Conservation (phyloP, 2,797 vertebrate species). For the Neosilurus mollespiculum region DNA sequence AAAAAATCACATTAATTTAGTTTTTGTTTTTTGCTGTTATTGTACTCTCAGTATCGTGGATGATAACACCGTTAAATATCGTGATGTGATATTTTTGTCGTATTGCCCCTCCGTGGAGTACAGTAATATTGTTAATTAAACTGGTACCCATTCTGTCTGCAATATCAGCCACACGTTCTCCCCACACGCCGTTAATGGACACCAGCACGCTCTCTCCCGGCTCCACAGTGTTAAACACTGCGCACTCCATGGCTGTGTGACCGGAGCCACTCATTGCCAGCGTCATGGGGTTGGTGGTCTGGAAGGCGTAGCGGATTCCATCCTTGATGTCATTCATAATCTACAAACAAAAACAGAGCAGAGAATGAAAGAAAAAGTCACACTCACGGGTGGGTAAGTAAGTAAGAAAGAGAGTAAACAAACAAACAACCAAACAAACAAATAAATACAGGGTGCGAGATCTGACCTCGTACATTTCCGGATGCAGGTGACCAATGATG, state of each 20-base stretch:
- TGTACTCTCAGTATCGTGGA: neutral
- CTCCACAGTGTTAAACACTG: slow-evolving; percentile 85
- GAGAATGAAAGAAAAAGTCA: neutral
- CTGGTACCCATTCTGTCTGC: slow-evolving; percentile 83
- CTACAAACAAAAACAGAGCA: slow-evolving; percentile 63
- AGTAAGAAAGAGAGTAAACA: no score
- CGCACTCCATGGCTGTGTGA: slow-evolving; percentile 91
- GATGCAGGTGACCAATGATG: slow-evolving; percentile 85
- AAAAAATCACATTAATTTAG: no score
- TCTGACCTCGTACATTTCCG: slow-evolving; percentile 88
- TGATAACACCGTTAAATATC: neutral
- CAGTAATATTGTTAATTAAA: neutral
- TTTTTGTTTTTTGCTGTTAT: neutral
- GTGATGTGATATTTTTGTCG: neutral
- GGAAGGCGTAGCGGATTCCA: slow-evolving; percentile 91
- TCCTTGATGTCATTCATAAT: slow-evolving; percentile 94
- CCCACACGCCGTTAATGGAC: slow-evolving; percentile 88
- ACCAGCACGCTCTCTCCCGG: slow-evolving; percentile 82
- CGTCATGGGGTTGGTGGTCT: slow-evolving; percentile 87
- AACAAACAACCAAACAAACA: neutral
- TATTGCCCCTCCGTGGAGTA: neutral
- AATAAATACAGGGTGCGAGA: neutral
- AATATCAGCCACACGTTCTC: slow-evolving; percentile 84
- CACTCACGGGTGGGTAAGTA: no score
- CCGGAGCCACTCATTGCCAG: slow-evolving; percentile 88